Percentiles rank a stretch among this genome's conserved stretches.
Conservation (phyloP, 2,888 invertebrate genomes). For the Tiliacea aurago region DNA sequence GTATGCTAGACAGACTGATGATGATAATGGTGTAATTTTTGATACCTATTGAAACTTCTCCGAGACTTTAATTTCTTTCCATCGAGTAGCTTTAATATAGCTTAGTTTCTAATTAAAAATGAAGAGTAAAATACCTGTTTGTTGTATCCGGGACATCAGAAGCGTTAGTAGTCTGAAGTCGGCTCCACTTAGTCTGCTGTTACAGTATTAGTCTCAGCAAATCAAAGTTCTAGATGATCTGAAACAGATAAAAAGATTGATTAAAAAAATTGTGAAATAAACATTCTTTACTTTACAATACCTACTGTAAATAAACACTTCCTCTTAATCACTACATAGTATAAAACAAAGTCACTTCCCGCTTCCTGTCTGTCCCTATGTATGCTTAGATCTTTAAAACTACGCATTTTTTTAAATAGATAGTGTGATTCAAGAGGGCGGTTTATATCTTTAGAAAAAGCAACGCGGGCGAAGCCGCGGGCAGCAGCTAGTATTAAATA, state of each 20-base stretch:
- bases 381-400: no score
- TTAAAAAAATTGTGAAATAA: not conserved
- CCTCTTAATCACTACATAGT: no score
- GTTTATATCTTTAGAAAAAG: no score
- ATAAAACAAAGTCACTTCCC: no score
- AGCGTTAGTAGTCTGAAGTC: not conserved
- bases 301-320: no score
- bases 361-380: no score
- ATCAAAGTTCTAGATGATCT: constrained; percentile 2
- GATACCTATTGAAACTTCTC: not conserved
- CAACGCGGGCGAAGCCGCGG: no score
- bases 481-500: not conserved
- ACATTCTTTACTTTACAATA: not conserved
- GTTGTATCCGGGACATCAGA: constrained; percentile 39
- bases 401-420: no score
- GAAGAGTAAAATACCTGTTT: constrained; percentile 23
- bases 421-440: no score
- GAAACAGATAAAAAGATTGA: constrained; percentile 21
- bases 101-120: not conserved
- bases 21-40: no score
- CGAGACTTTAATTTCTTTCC: not conserved
- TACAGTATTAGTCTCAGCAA: not conserved
- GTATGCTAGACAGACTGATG: no score
- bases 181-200: not conserved
- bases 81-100: not conserved